Conservation (phyloP, 2,888 invertebrate species). For the Thera britannica region DNA sequence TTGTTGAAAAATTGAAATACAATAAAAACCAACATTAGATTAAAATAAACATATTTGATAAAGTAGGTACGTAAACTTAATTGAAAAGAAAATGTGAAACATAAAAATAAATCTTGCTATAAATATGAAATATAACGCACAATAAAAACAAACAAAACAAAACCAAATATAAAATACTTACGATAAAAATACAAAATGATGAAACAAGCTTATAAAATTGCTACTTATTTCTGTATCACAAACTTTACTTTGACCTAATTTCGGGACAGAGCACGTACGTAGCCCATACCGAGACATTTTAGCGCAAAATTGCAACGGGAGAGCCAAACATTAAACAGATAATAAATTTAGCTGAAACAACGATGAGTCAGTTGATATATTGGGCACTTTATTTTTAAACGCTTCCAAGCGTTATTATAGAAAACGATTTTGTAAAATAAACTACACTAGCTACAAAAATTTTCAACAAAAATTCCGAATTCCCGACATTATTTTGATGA, state of each 20-base stretch:
- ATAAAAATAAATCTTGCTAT: too few species aligned
- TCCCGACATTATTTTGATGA: not conserved
- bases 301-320: constrained; percentile 28
- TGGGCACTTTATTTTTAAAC: constrained; percentile 29
- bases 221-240: constrained; percentile 12
- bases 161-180: constrained; percentile 53
- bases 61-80: not conserved
- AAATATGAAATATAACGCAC: too few species aligned
- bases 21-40: not conserved
- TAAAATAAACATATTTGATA: not conserved
- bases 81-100: too few species aligned
- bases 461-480: not conserved
- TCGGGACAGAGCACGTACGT: constrained; percentile 14
- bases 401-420: constrained; percentile 17
- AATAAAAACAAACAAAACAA: constrained; percentile 24
- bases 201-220: constrained; percentile 26
- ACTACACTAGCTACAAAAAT: not conserved
- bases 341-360: constrained; percentile 29
- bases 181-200: constrained; percentile 38
- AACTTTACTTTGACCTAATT: constrained; percentile 32
- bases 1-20: not conserved
- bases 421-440: constrained; percentile 1
- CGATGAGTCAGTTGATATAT: constrained; percentile 32
- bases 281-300: constrained; percentile 30
- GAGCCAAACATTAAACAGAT: constrained; percentile 35